Base-by-base conservation (phyloP, 2,888 invertebrate genomes). In the Sminthurinus aureus region DNA sequence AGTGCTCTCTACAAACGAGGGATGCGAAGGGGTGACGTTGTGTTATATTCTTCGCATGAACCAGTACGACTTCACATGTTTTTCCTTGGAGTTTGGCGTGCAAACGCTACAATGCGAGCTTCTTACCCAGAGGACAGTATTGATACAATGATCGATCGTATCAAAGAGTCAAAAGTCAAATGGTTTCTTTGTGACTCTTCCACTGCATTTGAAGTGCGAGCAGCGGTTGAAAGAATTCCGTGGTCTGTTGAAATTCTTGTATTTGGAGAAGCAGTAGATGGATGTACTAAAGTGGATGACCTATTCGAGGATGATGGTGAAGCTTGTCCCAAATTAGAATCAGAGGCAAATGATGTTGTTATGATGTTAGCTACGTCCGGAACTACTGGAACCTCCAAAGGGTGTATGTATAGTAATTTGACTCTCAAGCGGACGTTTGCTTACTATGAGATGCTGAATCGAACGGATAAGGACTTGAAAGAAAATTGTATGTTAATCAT, bases 151-250 rank as follows among this genome's bases (percentile, higher is more conserved):
- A 20, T 78, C 0, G 83, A 83, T 11, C 66, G 85, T 69, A 81
- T 88, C n/a, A 24, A 52, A 12, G 88, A 88, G 50, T 87, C 85
- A 0, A 81, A 84, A 24, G 84, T 79, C n/a, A 78, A 77, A 67
- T 87, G 84, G 80, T 67, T 88, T 76, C 82, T 86, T 9, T 87
- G 88, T 76, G 88, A 88, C 50, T 58, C 77, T 4, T 58, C 64
- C 13, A 13, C 66, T 11, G 79, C 79, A 2, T 9, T 38, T 0
- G 83, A 85, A 78, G 13, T 85, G 0, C 26, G 26, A 4, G 64
- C 66, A 12, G 86, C 83, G 9, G 73, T 76, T 0, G 73, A 76
- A 50, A 66, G 74, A 26, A 66, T 86, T 8, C 77, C 84, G 15
- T 88, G 87, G 87, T 22, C 71, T 18, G 84, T 86, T 15, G 74